phyloP scores from a whole-genome alignment of 2,888 invertebrate species.

The Melinaea menophilus region DNA sequence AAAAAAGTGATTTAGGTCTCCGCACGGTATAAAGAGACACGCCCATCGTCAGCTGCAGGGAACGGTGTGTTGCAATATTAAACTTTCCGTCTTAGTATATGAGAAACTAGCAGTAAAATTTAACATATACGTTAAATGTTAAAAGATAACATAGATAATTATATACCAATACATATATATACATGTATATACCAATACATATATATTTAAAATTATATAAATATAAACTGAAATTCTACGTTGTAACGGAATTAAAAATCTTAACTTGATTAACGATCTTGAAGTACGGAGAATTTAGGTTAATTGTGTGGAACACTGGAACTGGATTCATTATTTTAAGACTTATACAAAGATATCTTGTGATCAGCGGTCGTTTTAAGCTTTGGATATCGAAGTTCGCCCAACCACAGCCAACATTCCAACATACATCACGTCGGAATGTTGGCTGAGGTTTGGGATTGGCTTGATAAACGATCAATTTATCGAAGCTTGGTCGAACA shows the following conservation, averaged over 20 bases:
- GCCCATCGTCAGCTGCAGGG: slow-evolving; percentile 3
- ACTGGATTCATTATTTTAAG: too few relatives aligned
- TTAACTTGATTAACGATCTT: too few relatives aligned
- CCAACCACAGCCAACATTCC: too few relatives aligned
- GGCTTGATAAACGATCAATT: not conserved
- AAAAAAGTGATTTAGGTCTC: slow-evolving; percentile 1
- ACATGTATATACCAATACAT: too few relatives aligned
- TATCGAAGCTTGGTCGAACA: slow-evolving; percentile 1
- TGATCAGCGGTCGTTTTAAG: not conserved
- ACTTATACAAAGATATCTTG: not conserved
- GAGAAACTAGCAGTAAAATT: not conserved
- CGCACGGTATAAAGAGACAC: not conserved
- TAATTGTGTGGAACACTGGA: too few relatives aligned
- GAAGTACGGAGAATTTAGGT: too few relatives aligned
- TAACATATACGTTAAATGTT: not conserved
- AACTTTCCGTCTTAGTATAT: slow-evolving; percentile 1
- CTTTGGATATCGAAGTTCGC: too few relatives aligned
- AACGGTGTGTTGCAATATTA: not conserved
- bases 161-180: not conserved
- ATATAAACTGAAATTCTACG: too few relatives aligned
- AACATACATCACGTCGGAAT: not conserved
- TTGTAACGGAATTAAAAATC: too few relatives aligned
- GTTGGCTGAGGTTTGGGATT: not conserved
- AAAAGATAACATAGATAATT: not conserved
- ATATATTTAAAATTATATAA: too few relatives aligned